Base-by-base conservation (phyloP, 2,113 vertebrate genomes). In the Symphodus melops region DNA sequence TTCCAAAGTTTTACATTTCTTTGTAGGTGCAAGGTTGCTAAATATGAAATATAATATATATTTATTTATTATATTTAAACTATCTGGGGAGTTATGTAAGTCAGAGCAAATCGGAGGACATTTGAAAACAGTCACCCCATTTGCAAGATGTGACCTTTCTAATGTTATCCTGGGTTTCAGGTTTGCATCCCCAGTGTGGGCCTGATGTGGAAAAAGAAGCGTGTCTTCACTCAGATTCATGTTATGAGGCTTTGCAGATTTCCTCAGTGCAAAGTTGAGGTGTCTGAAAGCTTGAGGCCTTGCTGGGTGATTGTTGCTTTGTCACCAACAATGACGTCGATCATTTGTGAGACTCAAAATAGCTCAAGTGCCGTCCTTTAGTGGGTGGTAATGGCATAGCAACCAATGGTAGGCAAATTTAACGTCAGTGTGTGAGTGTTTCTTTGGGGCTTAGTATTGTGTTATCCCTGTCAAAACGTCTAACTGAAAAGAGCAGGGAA, bases 261-360 rank as follows among this genome's bases (percentile, higher is more conserved):
- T 33, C 17, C 55, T 81, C 39, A 36, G 1, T 66, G 36, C 23
- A 72, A 56, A 69, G 58, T 49, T 62, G 33, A 67, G 51, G 12
- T 62, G 56, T 56, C 28, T 33, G 28, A 33, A 5, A 33, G 28
- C 28, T 33, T n/a, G 20, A 76, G 59, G 52, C 72, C 67, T 82
- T 56, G 65, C 21, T 21, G 62, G n/a, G 56, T 41, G 68, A 69
- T 62, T 75, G 62, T 72, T 25, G 53, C 68, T 84, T 83, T 84
- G 75, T 90, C 78, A 72, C 55, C 8, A 8, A 33, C 68, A 72
- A 39, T 85, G 76, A 72, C 51, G 65, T 42, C 37, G 48, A 65
- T 81, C 61, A 83, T 84, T 83, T 75, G 53, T 64, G 52, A 41
- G 36, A 65, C 82, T 83, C 4, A 56, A 82, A 91, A 91, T 85